Evolutionary conservation across 2,113 vertebrate species (phyloP).

Genomic region (Malurus elegans): DNA sequence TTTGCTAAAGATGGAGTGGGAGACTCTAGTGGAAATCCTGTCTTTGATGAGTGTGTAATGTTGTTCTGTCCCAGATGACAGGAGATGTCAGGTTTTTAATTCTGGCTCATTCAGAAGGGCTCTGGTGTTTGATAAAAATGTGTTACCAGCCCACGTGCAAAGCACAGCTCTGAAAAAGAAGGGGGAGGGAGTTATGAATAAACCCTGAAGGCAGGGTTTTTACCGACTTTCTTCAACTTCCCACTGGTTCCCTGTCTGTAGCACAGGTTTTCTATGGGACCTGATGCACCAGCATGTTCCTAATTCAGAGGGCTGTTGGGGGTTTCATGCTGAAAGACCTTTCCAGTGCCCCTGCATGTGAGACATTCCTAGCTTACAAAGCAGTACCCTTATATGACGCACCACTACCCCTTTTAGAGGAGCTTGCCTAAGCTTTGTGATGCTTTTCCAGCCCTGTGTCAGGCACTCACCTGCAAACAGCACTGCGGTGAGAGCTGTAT

Average conservation of each 20-base stretch:
- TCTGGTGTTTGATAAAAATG: not conserved
- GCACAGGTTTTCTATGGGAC: not conserved
- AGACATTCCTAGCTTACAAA: not conserved
- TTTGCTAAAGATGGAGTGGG: not conserved
- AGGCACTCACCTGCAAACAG: not conserved
- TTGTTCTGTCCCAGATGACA: not conserved
- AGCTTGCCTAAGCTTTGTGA: not conserved
- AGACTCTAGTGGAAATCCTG: not conserved
- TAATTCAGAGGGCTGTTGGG: not conserved
- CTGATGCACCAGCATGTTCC: not conserved
- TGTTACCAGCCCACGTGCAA: not conserved
- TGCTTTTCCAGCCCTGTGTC: not conserved
- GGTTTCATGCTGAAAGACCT: not conserved
- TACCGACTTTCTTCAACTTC: not conserved
- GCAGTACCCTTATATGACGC: not conserved
- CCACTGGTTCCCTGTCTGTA: not conserved
- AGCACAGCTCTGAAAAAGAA: not conserved
- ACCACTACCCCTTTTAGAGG: not conserved
- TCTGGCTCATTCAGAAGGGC: not conserved
- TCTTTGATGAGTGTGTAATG: not conserved
- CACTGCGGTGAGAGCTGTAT: accelerated
- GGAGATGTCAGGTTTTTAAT: not conserved
- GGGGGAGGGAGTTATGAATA: not conserved
- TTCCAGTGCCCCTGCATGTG: not conserved
- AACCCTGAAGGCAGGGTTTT: not conserved